Evolutionary conservation across 2,888 invertebrate species (phyloP).

Genomic region (Neoaliturus tenellus): DNA sequence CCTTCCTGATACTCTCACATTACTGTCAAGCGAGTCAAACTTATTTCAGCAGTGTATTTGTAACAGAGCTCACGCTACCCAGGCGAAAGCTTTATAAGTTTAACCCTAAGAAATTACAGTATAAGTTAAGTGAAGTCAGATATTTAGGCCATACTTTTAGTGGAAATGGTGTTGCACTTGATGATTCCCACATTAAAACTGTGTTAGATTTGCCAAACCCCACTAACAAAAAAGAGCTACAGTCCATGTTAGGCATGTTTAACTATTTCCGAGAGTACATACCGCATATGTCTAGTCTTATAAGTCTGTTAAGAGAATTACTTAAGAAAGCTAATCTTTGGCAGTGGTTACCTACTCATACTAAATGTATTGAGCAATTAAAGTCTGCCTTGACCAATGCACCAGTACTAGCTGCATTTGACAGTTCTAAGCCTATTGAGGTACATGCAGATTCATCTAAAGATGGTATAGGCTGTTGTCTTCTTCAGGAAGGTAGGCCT

Average conservation of each 20-base stretch:
- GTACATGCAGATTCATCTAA: too few species aligned
- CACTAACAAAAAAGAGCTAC: conserved; percentile 61
- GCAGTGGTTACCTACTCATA: conserved; percentile 61
- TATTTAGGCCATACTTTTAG: conserved; percentile 46
- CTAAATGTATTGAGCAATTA: conserved; percentile 55
- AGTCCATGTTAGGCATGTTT: conserved; percentile 63
- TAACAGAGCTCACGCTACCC: too few species aligned
- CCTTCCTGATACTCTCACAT: too few species aligned
- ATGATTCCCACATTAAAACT: conserved; percentile 54
- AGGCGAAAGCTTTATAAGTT: too few species aligned
- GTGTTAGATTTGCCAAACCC: conserved; percentile 66
- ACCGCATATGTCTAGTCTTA: conserved; percentile 61
- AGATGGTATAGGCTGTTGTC: too few species aligned
- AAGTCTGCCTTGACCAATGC: conserved; percentile 61
- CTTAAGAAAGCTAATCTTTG: conserved; percentile 61
- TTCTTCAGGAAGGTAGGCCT: too few species aligned
- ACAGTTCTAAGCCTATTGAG: too few species aligned
- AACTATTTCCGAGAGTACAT: conserved; percentile 65
- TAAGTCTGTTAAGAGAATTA: conserved; percentile 61
- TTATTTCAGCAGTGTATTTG: too few species aligned
- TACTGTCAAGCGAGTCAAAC: too few species aligned
- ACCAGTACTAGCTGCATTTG: conserved; percentile 64
- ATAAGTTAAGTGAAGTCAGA: conserved; percentile 47
- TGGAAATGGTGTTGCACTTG: conserved; percentile 64
- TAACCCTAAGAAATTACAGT: conserved; percentile 59